Percentiles rank a stretch among this genome's conserved stretches.
Evolutionary conservation across 2,797 vertebrate species (phyloP).

Genomic region (Oryzias dopingdopingensis): DNA sequence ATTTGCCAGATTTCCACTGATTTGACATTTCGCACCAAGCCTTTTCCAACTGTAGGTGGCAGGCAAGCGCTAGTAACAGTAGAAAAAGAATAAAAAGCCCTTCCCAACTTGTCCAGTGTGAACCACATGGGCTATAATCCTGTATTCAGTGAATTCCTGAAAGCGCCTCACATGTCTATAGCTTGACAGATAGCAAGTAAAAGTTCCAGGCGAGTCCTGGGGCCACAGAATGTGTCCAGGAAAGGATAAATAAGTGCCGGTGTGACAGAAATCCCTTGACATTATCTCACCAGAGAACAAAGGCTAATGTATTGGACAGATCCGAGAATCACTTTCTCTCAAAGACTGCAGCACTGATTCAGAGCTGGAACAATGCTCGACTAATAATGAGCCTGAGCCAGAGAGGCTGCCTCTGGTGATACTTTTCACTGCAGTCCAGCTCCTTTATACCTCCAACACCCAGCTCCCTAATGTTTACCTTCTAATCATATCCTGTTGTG

Average conservation of each 20-base stretch:
- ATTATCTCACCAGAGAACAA: conserved; percentile 7
- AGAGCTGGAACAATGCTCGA: conserved; percentile 9
- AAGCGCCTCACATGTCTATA: no score
- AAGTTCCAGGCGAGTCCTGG: conserved; percentile 22
- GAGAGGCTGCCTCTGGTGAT: conserved; percentile 4
- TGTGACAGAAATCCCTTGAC: conserved; percentile 37
- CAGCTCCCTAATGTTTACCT: conserved; percentile 5
- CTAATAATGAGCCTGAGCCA: conserved; percentile 10
- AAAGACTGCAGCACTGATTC: conserved; percentile 4
- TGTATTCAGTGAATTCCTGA: no score
- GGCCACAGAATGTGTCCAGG: conserved; percentile 27
- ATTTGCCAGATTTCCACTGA: no score
- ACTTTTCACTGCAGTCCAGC: conserved; percentile 1
- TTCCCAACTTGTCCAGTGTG: no score
- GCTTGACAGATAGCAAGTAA: neutral
- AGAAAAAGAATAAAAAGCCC: no score
- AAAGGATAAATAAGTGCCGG: conserved; percentile 40
- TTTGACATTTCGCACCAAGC: no score
- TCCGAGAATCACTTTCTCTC: conserved; percentile 32
- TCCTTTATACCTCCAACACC: conserved; percentile 4
- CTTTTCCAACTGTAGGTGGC: no score
- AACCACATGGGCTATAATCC: no score
- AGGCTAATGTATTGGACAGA: conserved; percentile 24
- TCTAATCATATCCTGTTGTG: conserved; percentile 3
- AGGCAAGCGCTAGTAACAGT: no score